Base-by-base conservation (phyloP, 1,140 invertebrate species). In the Gonatopus flavifemur region DNA sequence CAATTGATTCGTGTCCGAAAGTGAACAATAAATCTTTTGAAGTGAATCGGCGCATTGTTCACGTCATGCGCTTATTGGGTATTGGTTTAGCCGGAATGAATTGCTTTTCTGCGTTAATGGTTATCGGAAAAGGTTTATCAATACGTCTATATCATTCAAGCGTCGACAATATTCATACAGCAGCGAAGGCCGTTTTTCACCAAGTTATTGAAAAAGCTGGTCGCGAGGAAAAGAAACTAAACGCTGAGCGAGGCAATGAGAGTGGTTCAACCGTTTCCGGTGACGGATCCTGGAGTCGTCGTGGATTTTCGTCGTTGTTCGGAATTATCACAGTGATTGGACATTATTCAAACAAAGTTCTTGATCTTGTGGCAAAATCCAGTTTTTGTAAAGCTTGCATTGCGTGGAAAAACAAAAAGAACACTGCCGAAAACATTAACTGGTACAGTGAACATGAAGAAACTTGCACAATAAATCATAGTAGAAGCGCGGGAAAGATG, bases 201-300 rank as follows among this genome's bases (percentile, higher is more conserved):
- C 28, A 13, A 32, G 28, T 46, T 33, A 10, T 52, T 5, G 18
- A 45, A 25, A 46, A 46, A 39, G 50, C 43, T 12, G 37, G 10
- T 9, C 21, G 33, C 4, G 50, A 54, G 41, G 46, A 49, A 16
- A 13, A 54, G 41, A 18, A 47, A 35, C 16, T 33, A 21, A 49
- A 41, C 33, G 28, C 21, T 24, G 28, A 43, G 20, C 30, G 8
- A 21, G 31, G 42, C n/a, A 3, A 10, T 13, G 36, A 52, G 31
- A 19, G 38, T 22, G 42, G 45, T 12, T 21, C 53, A n/a, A 57
- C 47, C 20, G 57, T 52, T 41, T 56, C 53, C 24, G 57, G 57
- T n/a, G 54, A 60, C 48, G 54, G 54, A n/a, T n/a, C n/a, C n/a
- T n/a, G n/a, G n/a, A n/a, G n/a, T n/a, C n/a, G n/a, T n/a, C n/a